Base-by-base conservation (phyloP, 2,888 invertebrate genomes). In the Deilephila porcellus region DNA sequence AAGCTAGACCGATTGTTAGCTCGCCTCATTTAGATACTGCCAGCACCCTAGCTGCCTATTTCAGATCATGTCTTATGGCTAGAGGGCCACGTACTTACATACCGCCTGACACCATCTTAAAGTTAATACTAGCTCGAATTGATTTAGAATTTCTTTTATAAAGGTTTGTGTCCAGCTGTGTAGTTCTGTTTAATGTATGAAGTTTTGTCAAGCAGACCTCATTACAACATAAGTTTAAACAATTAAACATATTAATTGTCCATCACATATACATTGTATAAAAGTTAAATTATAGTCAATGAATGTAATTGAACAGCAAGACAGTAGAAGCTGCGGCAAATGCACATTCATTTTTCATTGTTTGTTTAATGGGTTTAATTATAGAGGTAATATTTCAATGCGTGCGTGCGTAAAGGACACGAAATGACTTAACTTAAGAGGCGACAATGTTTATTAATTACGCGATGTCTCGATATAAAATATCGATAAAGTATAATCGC, bases 401-500 rank as follows among this genome's bases (percentile, higher is more conserved):
- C 29, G 52, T 62, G 20, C 19, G 45, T 53, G 8, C 56, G n/a
- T 63, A n/a, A 63, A 67, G 45, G 67, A 67, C 45, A 45, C 29
- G 45, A 73, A 60, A 72, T 56, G 56, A 75, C 71, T 70, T 62
- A 67, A 67, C 67, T 52, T 20, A 25, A 67, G 56, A 76, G 72
- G 73, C 74, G 75, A 78, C 78, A 83, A 82, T 87, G 85, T 90
- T 85, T 84, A 81, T 83, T 86, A 85, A 88, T 84, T 84, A 85
- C 80, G 67, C 74, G 73, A 77, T 74, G 78, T 73, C 78, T 76
- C 77, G 76, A 81, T 79, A 81, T 81, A 88, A 86, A 84, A 87
- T 82, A 63, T 52, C 64, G 79, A 85, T 83, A 85, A 87, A 84
- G 79, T 83, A 83, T 88, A 88, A 91, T 91, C 87, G 88, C 83